Conservation (phyloP, 1,140 invertebrate species). For the Trypoxylus dichotomus region DNA sequence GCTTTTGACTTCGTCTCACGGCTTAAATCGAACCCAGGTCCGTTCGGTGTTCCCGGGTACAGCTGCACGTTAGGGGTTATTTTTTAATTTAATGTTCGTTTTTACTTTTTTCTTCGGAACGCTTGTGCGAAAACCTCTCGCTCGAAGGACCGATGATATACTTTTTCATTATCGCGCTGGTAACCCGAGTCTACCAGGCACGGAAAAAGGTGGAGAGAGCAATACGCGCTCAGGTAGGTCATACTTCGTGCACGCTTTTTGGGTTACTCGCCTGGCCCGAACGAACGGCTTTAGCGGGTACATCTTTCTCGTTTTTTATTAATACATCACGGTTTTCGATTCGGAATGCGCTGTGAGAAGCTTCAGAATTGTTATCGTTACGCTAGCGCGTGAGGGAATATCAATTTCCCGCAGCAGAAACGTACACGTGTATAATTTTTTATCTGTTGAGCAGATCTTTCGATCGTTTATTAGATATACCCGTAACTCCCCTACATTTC, state of each 20-base stretch:
- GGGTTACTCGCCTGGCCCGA: background rate
- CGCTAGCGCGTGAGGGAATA: background rate
- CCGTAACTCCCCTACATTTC: too few relatives aligned
- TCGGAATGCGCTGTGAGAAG: background rate
- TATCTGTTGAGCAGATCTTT: background rate
- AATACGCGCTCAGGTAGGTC: background rate
- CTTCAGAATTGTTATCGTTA: background rate
- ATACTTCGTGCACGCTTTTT: background rate
- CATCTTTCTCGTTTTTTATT: slow-evolving; percentile 1
- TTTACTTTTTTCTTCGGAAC: background rate
- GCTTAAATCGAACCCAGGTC: background rate
- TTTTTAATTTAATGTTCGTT: background rate
- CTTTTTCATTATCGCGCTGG: background rate
- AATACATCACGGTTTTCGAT: background rate
- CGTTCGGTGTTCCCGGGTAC: background rate
- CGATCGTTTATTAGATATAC: too few relatives aligned
- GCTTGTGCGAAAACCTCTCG: background rate
- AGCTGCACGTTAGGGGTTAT: background rate
- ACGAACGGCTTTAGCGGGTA: background rate
- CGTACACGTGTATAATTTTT: background rate
- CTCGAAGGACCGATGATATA: background rate
- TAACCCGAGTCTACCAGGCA: background rate
- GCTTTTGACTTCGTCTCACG: slow-evolving; percentile 10
- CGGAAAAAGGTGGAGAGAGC: background rate
- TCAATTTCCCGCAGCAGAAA: background rate